These are phyloP conservation scores for Syrmaticus mikado DNA, from an alignment of 2,113 vertebrate genomes.

Conservation along the genomic window DNA sequence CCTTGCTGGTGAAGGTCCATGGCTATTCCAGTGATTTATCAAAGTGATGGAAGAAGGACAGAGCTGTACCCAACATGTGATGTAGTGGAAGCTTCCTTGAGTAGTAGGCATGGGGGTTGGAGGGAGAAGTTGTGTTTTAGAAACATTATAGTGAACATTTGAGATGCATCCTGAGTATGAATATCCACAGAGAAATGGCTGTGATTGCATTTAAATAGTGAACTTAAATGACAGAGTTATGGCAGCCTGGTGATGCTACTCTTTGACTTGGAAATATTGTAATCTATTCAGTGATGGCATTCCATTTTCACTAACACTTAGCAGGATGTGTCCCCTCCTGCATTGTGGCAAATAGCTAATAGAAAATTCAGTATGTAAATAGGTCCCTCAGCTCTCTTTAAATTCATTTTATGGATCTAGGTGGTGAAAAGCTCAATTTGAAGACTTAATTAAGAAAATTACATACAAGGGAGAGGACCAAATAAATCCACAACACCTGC, in stretches of 20 bases:
- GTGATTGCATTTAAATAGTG: background rate
- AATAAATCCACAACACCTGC: constrained; percentile 44
- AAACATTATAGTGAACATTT: background rate
- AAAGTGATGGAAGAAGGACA: background rate
- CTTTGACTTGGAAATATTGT: background rate
- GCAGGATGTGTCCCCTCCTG: background rate
- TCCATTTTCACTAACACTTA: background rate
- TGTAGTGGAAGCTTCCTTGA: background rate
- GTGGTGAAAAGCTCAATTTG: constrained; percentile 65
- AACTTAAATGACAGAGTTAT: background rate
- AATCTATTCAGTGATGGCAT: background rate
- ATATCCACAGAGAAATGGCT: background rate
- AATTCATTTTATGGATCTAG: constrained; percentile 57
- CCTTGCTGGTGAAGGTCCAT: background rate
- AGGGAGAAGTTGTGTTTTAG: background rate
- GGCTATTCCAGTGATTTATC: background rate
- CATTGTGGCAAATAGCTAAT: background rate
- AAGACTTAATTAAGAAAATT: constrained; percentile 67
- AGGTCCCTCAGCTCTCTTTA: constrained; percentile 42
- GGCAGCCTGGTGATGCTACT: background rate
- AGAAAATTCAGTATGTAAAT: constrained; percentile 37
- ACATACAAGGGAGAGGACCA: constrained; percentile 33
- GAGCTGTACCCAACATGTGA: fast-evolving
- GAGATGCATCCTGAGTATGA: background rate
- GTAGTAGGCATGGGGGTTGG: background rate